Percentiles rank a stretch among this genome's conserved stretches.
Evolutionary conservation across 2,888 invertebrate genomes (phyloP).

Genomic region (Nebria brevicollis): DNA sequence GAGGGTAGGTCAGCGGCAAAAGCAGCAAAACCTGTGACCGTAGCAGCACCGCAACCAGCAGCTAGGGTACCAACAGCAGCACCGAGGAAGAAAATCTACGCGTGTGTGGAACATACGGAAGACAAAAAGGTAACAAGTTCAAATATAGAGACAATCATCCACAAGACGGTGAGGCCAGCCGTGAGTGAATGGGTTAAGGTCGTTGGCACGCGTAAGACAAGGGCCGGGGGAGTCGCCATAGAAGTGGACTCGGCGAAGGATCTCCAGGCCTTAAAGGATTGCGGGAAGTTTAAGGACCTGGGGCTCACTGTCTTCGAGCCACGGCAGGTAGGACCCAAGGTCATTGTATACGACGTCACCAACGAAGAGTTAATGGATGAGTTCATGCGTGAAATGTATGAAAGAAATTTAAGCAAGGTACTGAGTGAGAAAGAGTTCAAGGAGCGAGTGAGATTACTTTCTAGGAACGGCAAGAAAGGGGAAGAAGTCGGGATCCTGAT

Average conservation of each 20-base stretch:
- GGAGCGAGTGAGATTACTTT: neutral
- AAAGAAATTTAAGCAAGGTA: neutral
- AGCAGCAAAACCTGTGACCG: too few species aligned
- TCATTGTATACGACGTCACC: neutral
- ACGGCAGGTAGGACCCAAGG: neutral
- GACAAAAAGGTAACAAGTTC: too few species aligned
- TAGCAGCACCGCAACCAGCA: too few species aligned
- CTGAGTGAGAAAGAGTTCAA: neutral
- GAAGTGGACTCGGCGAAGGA: neutral
- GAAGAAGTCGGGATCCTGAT: neutral
- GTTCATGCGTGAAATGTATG: slow-evolving; percentile 4
- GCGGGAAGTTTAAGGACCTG: neutral
- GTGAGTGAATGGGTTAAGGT: neutral
- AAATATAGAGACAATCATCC: too few species aligned
- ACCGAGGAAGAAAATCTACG: too few species aligned
- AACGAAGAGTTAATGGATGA: neutral
- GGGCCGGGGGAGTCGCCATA: neutral
- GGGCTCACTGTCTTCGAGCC: neutral
- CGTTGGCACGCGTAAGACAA: neutral
- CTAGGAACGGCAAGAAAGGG: neutral
- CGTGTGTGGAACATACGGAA: too few species aligned
- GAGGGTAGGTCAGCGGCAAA: too few species aligned
- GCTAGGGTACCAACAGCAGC: too few species aligned
- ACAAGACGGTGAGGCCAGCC: neutral
- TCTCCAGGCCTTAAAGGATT: neutral